A percentile compares a stretch with the other conserved stretches of the same genome.
Evolutionary conservation across 2,888 invertebrate species (phyloP).

Genomic region (Belgica antarctica): DNA sequence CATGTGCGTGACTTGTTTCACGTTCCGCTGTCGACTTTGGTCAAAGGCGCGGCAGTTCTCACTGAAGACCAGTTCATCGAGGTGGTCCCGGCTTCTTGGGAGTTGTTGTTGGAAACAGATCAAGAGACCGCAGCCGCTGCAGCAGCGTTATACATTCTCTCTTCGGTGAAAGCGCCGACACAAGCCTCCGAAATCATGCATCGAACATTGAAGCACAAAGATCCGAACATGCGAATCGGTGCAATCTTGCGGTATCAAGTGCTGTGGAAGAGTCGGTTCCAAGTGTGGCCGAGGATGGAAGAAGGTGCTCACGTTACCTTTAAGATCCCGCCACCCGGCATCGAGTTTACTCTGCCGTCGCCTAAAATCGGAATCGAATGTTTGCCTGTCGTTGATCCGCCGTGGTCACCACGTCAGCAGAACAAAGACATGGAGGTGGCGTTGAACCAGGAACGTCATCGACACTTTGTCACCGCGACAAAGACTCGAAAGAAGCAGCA

Average conservation of each 20-base stretch:
- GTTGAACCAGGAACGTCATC: constrained; percentile 94
- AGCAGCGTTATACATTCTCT: constrained; percentile 87
- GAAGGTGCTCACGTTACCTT: constrained; percentile 93
- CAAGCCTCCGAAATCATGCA: constrained; percentile 89
- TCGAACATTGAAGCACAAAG: constrained; percentile 78
- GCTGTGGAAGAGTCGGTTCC: constrained; percentile 94
- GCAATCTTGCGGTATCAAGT: constrained; percentile 86
- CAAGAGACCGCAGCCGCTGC: constrained; percentile 76
- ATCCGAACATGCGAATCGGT: constrained; percentile 77
- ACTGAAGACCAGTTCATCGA: constrained; percentile 84
- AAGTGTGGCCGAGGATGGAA: constrained; percentile 99
- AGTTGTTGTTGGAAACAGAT: constrained; percentile 88
- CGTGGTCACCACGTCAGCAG: constrained; percentile 97
- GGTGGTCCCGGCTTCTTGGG: constrained; percentile 92
- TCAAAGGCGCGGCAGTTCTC: constrained; percentile 88
- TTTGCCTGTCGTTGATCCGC: constrained; percentile 93
- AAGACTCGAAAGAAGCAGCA: constrained; percentile 98
- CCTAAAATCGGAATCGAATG: constrained; percentile 97
- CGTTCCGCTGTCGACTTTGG: constrained; percentile 77
- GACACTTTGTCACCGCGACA: constrained; percentile 95
- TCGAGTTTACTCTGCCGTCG: constrained; percentile 97
- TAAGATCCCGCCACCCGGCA: constrained; percentile 98
- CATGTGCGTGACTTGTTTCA: constrained; percentile 87
- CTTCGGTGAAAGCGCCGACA: constrained; percentile 87
- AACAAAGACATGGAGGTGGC: constrained; percentile 99